phyloP scores from a whole-genome alignment of 2,113 vertebrate species.

The Phaethornis superciliosus region DNA sequence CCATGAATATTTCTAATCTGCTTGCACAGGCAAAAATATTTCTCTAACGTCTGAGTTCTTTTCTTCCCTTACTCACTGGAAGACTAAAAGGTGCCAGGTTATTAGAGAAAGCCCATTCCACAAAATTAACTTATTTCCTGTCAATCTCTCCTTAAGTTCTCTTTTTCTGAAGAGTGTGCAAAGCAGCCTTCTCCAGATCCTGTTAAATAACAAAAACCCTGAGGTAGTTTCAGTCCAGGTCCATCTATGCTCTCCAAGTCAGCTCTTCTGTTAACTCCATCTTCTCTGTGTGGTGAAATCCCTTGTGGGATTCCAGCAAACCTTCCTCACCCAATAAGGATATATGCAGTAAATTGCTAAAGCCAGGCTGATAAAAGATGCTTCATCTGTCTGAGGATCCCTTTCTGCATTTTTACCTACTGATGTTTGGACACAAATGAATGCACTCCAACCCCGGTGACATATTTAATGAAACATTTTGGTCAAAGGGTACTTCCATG shows the following conservation, averaged over 20 bases:
- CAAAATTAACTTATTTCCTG: neutral
- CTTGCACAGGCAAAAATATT: constrained; percentile 16
- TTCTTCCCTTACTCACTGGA: neutral
- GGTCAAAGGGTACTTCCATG: neutral
- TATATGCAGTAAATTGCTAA: neutral
- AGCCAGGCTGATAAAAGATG: neutral
- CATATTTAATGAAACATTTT: neutral
- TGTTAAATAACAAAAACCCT: neutral
- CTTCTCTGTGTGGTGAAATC: neutral
- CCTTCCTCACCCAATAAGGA: neutral
- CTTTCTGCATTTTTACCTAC: neutral
- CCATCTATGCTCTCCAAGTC: neutral
- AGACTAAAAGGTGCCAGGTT: neutral
- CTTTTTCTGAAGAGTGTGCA: neutral
- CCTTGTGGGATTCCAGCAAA: neutral
- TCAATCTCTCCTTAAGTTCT: neutral
- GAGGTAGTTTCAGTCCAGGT: neutral
- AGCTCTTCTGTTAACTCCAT: neutral
- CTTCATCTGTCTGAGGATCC: neutral
- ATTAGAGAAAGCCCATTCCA: rapidly evolving
- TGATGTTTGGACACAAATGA: neutral
- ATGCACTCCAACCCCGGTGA: neutral
- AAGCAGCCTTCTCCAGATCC: neutral
- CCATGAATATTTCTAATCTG: constrained; percentile 30
- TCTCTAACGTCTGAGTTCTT: neutral